Base-by-base conservation (phyloP, 2,113 vertebrate genomes). In the Paedocypris sp. region DNA sequence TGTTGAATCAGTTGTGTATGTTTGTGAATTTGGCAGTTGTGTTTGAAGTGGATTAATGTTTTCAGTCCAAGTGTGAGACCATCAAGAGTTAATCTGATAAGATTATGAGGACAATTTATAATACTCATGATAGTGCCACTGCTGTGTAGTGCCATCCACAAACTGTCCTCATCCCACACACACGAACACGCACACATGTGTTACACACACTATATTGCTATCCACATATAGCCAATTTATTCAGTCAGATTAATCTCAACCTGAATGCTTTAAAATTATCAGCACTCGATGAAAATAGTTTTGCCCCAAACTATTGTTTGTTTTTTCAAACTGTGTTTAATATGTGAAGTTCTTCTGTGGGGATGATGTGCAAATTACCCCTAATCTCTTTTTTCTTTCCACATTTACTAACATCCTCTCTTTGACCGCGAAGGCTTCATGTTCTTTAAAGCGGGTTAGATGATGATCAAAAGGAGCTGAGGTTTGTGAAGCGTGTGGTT, bases 81-180 rank as follows among this genome's bases (percentile, higher is more conserved):
- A 64, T 72, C 64, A 57, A 23, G 36, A 71, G 62, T 54, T 54
- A 67, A 71, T 74, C 61, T 63, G 56, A 51, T 53, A 36, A 59
- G 57, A 60, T 66, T 62, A 58, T 45, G 63, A 60, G 32, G 63
- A 69, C 57, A 74, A 74, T n/a, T n/a, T n/a, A n/a, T n/a, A n/a
- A n/a, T n/a, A n/a, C n/a, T n/a, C 46, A 4, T 60, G 69, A 74
- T 62, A 43, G 60, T 25, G 33, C 62, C 50, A 49, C 62, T 66
- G 72, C 59, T 53, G 62, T 54, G 63, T 36, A 39, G 45, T 66
- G 23, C 52, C 62, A 33, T 54, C 57, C 46, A 60, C 51, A 49
- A 33, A 39, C 16, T 25, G 28, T 25, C 29, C 28, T 6, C 48
- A 38, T 47, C 51, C 60, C 61, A 60, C 53, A 56, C 57, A 54